Evolutionary conservation across 2,113 vertebrate genomes (phyloP), one percentile per base, ranked within the genome.

Genomic region (Pterocles gutturalis): DNA sequence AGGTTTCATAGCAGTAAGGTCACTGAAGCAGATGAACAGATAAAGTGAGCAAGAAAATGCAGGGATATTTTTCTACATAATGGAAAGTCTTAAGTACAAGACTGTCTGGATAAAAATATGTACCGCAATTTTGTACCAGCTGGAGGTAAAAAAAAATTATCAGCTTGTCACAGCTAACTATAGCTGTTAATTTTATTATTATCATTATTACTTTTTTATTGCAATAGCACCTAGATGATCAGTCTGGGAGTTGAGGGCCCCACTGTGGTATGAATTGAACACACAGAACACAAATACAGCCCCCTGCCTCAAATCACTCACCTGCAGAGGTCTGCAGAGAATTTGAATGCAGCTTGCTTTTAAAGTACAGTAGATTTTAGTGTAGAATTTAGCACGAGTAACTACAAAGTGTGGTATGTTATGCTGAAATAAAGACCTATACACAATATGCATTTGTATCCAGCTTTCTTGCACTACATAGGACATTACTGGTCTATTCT

Each of bases 111-210:
- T 53, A 58, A 97, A 98, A 98, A 98, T 97, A 97, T 70, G 85
- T 89, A 89, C 91, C 88, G 89, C 89, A 96, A 98, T 97, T 96
- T 97, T 57, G 69, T 95, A 92, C 86, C 96, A 98, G 97, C 92
- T 98, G 94, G 95, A 96, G 86, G 55, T 95, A 90, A 38, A 45
- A 95, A 79, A 3, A 19, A 48, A 48, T 3, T 22, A 51, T 92
- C 53, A 94, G 83, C 80, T 92, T 96, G 95, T 96, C 95, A 96
- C 96, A 91, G 93, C 69, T 96, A 98, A 97, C 88, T 96, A 66
- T 70, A 96, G 93, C 61, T 97, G 93, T 97, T 98, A 98, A 98
- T 98, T 98, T 96, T 92, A 93, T 86, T 83, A 87, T 85, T 58
- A 91, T 73, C 33, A 38, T 93, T 93, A 92, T 80, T 90, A 60